phyloP scores from a whole-genome alignment of 2,797 vertebrate genomes.

The Prionace glauca region DNA sequence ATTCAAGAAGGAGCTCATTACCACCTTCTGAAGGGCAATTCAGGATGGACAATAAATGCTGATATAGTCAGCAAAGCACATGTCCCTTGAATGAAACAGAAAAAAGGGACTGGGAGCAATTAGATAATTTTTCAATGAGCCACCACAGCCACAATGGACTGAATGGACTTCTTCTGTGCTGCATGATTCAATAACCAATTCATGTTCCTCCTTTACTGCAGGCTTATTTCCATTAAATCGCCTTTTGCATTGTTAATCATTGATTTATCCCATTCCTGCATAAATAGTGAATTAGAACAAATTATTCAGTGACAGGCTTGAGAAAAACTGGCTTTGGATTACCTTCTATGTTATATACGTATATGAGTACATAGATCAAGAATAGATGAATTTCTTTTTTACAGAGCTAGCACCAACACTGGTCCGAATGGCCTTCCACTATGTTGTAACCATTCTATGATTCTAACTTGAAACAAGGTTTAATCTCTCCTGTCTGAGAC shows the following conservation, averaged over 20 bases:
- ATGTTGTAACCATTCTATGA: too few relatives aligned
- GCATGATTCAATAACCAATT: neutral
- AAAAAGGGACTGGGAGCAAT: neutral
- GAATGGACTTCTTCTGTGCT: neutral
- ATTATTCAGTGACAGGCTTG: neutral
- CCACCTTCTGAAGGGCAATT: too few relatives aligned
- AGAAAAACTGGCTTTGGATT: neutral
- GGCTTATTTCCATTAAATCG: neutral
- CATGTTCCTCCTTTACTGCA: neutral
- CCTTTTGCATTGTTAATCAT: neutral
- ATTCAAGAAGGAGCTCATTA: too few relatives aligned
- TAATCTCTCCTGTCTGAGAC: neutral
- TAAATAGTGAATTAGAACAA: neutral
- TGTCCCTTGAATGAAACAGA: too few relatives aligned
- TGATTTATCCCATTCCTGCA: neutral
- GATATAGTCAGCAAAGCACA: too few relatives aligned
- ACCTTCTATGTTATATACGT: neutral
- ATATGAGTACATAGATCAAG: neutral
- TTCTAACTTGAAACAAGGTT: neutral
- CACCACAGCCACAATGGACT: neutral
- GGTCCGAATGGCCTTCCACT: too few relatives aligned
- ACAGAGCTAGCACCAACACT: too few relatives aligned
- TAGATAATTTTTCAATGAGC: neutral
- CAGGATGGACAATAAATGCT: too few relatives aligned
- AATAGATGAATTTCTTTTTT: too few relatives aligned